Evolutionary conservation across 2,113 vertebrate species (phyloP), one percentile per base, ranked within the genome.

Genomic region (Mus spicilegus): DNA sequence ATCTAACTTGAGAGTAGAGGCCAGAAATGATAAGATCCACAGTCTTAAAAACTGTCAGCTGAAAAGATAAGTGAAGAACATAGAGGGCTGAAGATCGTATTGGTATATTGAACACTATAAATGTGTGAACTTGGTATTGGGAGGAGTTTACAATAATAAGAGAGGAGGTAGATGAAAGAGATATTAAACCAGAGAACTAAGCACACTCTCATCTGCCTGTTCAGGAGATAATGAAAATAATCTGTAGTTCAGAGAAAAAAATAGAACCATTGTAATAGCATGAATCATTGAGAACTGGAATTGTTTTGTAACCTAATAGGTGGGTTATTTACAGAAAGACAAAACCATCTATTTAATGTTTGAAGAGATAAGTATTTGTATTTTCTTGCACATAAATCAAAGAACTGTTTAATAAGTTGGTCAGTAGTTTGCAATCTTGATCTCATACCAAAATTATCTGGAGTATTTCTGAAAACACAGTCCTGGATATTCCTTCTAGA

Each of bases 1-100:
- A 91, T 93, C 42, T 87, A 87, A 20, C 90, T 63, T 69, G 93
- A 97, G 73, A 89, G 67, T 42, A 95, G 76, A 97, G 85, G 72
- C n/a, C 67, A 92, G 22, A 7, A 95, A 76, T 90, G 54, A 92
- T 92, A 88, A 94, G 67, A 82, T 13, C 19, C 76, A 77, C 70
- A 36, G 75, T 87, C 86, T 93, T 87, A 85, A 63, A 77, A 63
- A 91, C 61, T 87, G 96, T 95, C 72, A 92, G 42, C 46, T 89
- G 26, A 90, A 88, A n/a, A 85, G 30, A 67, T 87, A 80, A 87
- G 13, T 78, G 39, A 86, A 92, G 39, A 78, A 82, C 61, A 49
- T 86, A 70, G 80, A 56, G 42, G 94, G 90, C 22, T 91, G 36
- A 77, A 77, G 36, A 73, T 8, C 78, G 22, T 36, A 39, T 3